Percentiles rank a stretch among this genome's conserved stretches.
These are phyloP conservation scores for Theretra japonica DNA, from an alignment of 2,888 invertebrate genomes.

Conservation along the genomic window DNA sequence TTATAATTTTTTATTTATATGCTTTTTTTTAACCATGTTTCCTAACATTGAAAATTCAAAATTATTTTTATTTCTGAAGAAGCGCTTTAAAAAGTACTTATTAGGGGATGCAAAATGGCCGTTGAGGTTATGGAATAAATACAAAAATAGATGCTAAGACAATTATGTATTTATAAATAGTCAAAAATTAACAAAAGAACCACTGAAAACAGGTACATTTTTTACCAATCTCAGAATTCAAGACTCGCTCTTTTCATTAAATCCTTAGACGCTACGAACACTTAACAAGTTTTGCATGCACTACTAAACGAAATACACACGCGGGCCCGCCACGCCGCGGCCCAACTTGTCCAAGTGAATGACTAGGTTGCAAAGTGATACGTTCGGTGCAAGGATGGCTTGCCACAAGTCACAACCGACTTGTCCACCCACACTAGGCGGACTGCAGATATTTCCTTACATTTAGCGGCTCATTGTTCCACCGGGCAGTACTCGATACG, in stretches of 20 bases:
- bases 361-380: slow-evolving; percentile 82
- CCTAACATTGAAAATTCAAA: neutral
- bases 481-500: slow-evolving; percentile 32
- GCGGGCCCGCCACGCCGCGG: slow-evolving; percentile 45
- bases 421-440: slow-evolving; percentile 33
- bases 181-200: slow-evolving; percentile 84
- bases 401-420: slow-evolving; percentile 52
- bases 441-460: slow-evolving; percentile 42
- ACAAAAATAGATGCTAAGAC: slow-evolving; percentile 81
- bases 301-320: slow-evolving; percentile 75
- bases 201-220: slow-evolving; percentile 83
- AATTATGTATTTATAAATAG: slow-evolving; percentile 85
- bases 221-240: slow-evolving; percentile 82
- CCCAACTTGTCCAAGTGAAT: slow-evolving; percentile 78
- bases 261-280: slow-evolving; percentile 83
- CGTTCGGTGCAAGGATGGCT: slow-evolving; percentile 59
- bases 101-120: neutral
- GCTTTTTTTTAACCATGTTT: slow-evolving; percentile 27
- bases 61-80: neutral
- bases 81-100: neutral
- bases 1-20: slow-evolving; percentile 72
- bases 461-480: slow-evolving; percentile 49
- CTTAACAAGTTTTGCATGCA: slow-evolving; percentile 83
- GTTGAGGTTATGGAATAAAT: slow-evolving; percentile 44
- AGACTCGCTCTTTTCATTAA: slow-evolving; percentile 74